Base-by-base conservation (phyloP, 2,113 vertebrate species). In the Heterotilapia buettikoferi region DNA sequence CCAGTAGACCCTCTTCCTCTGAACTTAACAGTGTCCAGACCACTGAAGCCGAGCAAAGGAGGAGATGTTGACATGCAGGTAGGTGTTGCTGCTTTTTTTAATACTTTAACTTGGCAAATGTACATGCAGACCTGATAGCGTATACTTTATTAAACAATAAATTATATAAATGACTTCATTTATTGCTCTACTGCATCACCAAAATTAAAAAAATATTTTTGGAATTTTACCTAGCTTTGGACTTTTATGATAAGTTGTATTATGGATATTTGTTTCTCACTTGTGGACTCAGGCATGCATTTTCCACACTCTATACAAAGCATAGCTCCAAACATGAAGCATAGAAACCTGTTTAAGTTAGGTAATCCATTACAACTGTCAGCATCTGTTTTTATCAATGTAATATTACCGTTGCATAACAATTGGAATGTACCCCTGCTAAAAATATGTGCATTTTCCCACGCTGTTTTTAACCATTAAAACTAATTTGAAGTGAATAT, bases 1-100 rank as follows among this genome's bases (percentile, higher is more conserved):
- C 97, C 98, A 1, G 47, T 92, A 1, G 98, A 99, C 71, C 98
- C 98, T 1, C 97, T 98, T 24, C 96, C 97, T 7, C 88, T 98
- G 63, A 97, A 96, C 88, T 80, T 95, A 11, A 92, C 95, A 5
- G 36, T 90, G 36, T 45, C 91, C 31, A 97, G 96, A 87, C 73
- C 86, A 18, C 91, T 86, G 18, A 98, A 95, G 89, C 54, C 86
- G 4, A 94, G 93, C 36, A 97, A 92, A 88, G 96, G 89, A 79
- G 93, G 95, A 84, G 97, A 96, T 13, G 82, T 96, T 83, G 96
- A 97, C 61, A 94, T 98, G 92, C 94, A 95, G 97, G 98, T 97
- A 85, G 5, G 92, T 76, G 38, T 61, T 45, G 26, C 8, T 82
- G 24, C 11, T 13, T 47, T 76, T 26, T 26, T 29, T 4, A 47